Percentiles rank a stretch among this genome's conserved stretches.
Conservation (phyloP, 2,113 vertebrate genomes). For the Morone chrysops region DNA sequence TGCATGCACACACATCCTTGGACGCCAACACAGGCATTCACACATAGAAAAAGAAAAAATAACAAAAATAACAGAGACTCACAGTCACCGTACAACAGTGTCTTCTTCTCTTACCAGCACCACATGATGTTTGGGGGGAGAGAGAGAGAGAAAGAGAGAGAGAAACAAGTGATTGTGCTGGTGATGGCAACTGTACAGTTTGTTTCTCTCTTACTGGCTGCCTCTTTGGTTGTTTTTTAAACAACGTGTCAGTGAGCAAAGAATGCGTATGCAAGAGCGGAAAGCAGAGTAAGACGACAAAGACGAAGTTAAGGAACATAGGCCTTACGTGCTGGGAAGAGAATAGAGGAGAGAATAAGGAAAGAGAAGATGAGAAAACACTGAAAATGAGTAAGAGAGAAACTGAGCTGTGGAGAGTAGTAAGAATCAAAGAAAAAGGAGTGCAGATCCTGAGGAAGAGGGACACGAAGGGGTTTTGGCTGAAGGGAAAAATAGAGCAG, state of each 20-base stretch:
- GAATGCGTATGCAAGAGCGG: conserved; percentile 59
- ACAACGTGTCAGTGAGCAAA: conserved; percentile 68
- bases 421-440: conserved; percentile 37
- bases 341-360: conserved; percentile 5
- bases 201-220: conserved; percentile 65
- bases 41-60: conserved; percentile 4
- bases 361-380: neutral
- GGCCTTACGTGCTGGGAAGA: conserved; percentile 9
- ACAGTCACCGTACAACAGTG: conserved; percentile 51
- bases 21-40: conserved; percentile 29
- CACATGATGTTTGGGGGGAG: conserved; percentile 71
- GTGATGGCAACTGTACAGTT: conserved; percentile 54
- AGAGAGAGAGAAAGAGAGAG: conserved; percentile 1
- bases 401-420: conserved; percentile 11
- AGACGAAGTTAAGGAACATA: conserved; percentile 42
- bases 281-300: conserved; percentile 24
- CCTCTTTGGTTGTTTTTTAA: conserved; percentile 74
- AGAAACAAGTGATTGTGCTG: conserved; percentile 51
- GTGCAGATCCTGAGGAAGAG: conserved; percentile 62
- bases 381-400: conserved; percentile 12
- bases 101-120: conserved; percentile 64
- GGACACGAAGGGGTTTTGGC: conserved; percentile 62
- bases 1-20: conserved; percentile 12
- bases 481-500: conserved; percentile 47
- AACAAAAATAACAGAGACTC: conserved; percentile 42